A percentile compares a stretch with the other conserved stretches of the same genome.
Conservation (phyloP, 2,888 invertebrate species). For the Chymomyza procnemis region DNA sequence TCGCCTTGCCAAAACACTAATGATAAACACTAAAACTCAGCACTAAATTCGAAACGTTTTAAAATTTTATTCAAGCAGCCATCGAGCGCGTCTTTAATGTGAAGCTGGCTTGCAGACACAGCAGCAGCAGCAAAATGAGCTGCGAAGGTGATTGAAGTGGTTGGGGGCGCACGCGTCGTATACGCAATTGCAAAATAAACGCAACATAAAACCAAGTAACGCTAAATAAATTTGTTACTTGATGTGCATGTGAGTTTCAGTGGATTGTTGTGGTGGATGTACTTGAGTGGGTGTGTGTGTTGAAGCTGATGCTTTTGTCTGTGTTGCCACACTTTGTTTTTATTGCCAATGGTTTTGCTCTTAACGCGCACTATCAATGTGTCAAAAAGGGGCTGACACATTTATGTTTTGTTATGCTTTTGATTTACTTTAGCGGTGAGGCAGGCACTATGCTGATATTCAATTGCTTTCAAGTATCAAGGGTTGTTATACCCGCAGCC, state of each 20-base stretch:
- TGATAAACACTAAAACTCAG: conserved; percentile 68
- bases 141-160: background rate
- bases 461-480: too few relatives aligned
- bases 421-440: too few relatives aligned
- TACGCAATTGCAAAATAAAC: conserved; percentile 59
- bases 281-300: conserved; percentile 2
- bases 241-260: conserved; percentile 34
- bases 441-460: too few relatives aligned
- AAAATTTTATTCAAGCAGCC: conserved; percentile 69
- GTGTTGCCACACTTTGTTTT: conserved; percentile 60
- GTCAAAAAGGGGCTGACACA: conserved; percentile 9
- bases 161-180: conserved; percentile 23
- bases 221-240: conserved; percentile 65
- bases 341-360: conserved; percentile 49
- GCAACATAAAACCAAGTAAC: conserved; percentile 64
- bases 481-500: too few relatives aligned
- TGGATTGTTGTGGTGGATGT: too few relatives aligned
- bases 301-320: conserved; percentile 7
- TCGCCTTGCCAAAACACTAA: conserved; percentile 71
- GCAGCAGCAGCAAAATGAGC: background rate
- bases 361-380: conserved; percentile 32
- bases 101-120: conserved; percentile 2
- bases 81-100: conserved; percentile 55
- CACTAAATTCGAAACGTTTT: conserved; percentile 68
- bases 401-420: background rate